phyloP scores from a whole-genome alignment of 2,113 vertebrate genomes.

The Seriola quinqueradiata region DNA sequence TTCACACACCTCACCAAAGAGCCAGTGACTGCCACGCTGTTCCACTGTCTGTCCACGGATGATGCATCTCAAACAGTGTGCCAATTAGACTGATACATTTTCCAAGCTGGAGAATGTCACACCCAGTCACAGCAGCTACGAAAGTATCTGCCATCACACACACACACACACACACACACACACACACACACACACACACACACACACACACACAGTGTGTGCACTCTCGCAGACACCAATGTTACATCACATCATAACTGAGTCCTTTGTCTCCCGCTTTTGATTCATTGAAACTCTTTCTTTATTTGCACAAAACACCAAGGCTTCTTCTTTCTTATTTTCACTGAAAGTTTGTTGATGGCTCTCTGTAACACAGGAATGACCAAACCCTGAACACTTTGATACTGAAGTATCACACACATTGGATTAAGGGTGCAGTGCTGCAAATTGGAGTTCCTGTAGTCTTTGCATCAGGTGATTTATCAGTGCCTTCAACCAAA shows the following conservation, averaged over 20 bases:
- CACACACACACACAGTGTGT: conserved; percentile 13
- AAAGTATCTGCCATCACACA: conserved; percentile 29
- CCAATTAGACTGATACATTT: conserved; percentile 70
- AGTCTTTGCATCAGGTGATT: conserved; percentile 8
- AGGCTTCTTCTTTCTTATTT: not conserved
- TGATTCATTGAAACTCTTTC: conserved; percentile 39
- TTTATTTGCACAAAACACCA: conserved; percentile 14
- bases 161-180: conserved; percentile 20
- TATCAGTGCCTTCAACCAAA: not conserved
- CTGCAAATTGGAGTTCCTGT: not conserved
- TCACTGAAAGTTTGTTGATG: not conserved
- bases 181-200: conserved; percentile 11
- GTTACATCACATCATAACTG: conserved; percentile 39
- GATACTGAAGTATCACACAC: not conserved
- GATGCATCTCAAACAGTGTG: conserved; percentile 71
- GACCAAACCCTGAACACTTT: not conserved
- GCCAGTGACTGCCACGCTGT: conserved; percentile 24
- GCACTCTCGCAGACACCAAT: conserved; percentile 11
- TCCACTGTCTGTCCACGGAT: conserved; percentile 45
- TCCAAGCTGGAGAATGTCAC: conserved; percentile 66
- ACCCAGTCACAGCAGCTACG: conserved; percentile 36
- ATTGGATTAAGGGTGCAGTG: not conserved
- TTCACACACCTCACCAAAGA: conserved; percentile 6
- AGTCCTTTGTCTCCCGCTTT: conserved; percentile 30
- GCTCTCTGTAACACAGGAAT: not conserved